Percentiles rank a stretch among this genome's conserved stretches.
phyloP scores from a whole-genome alignment of 37 sponge, comb jelly and placozoan genomes.

The Crambe crambe region DNA sequence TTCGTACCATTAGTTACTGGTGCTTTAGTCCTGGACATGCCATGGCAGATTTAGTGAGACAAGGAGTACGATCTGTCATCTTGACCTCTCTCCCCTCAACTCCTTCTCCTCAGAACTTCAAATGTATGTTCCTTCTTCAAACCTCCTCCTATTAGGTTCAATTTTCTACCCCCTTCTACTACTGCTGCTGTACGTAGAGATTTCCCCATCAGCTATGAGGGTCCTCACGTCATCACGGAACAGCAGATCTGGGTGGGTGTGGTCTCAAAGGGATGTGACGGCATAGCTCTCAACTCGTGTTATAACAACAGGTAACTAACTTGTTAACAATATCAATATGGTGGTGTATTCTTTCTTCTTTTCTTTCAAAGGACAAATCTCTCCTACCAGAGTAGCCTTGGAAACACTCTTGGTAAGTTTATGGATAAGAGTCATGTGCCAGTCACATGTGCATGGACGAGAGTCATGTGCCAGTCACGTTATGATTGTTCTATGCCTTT shows the following conservation, averaged over 20 bases:
- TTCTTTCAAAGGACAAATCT: slow-evolving; percentile 14
- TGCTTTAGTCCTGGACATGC: slow-evolving; percentile 96
- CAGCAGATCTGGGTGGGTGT: slow-evolving; percentile 89
- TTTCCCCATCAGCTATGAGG: slow-evolving; percentile 76
- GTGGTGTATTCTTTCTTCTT: neutral
- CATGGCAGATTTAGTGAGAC: slow-evolving; percentile 73
- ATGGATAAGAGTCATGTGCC: too few species aligned
- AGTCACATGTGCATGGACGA: too few species aligned
- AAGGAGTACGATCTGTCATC: slow-evolving; percentile 87
- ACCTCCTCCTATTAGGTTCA: too few species aligned
- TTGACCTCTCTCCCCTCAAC: slow-evolving; percentile 94
- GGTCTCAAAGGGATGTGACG: slow-evolving; percentile 72
- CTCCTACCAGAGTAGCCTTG: slow-evolving; percentile 72
- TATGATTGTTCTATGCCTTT: neutral
- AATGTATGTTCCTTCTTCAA: slow-evolving; percentile 67
- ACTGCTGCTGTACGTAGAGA: slow-evolving; percentile 32
- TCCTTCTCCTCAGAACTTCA: slow-evolving; percentile 91
- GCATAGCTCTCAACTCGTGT: slow-evolving; percentile 62
- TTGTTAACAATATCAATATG: neutral
- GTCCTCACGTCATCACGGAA: slow-evolving; percentile 89
- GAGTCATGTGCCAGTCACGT: slow-evolving; percentile 8
- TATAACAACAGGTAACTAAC: slow-evolving; percentile 63
- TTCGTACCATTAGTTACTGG: slow-evolving; percentile 85
- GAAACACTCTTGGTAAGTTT: slow-evolving; percentile 70
- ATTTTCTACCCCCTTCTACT: neutral